These are phyloP conservation scores for Zygogramma bicolorata DNA, from an alignment of 2,888 invertebrate genomes.

Conservation along the genomic window DNA sequence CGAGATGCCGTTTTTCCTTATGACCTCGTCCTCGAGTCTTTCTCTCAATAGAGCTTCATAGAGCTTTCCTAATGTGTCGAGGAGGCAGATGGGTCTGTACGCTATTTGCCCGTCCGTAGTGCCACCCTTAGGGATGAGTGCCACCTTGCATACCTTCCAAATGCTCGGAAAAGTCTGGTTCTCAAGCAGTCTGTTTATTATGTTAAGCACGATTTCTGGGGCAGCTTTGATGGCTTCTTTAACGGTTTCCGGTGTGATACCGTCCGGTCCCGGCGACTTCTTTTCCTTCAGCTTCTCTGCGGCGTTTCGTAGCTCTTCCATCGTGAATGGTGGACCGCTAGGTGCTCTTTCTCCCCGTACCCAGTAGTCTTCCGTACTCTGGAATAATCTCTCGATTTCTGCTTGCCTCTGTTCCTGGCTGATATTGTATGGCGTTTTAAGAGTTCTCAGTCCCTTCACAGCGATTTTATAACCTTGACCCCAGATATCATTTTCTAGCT, in stretches of 20 bases:
- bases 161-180: neutral
- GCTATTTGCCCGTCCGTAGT: neutral
- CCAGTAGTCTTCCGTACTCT: neutral
- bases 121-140: neutral
- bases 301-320: neutral
- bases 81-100: neutral
- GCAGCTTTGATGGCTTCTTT: neutral
- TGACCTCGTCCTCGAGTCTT: neutral
- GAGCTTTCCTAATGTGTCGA: neutral
- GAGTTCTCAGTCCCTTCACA: neutral
- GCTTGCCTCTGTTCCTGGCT: neutral
- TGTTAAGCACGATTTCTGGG: neutral
- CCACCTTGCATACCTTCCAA: neutral
- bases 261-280: neutral
- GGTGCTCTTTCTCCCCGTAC: no score
- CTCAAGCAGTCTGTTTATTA: neutral
- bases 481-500: neutral
- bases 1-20: neutral
- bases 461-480: neutral
- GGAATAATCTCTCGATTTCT: neutral
- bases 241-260: constrained; percentile 1
- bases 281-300: constrained; percentile 17
- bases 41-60: neutral
- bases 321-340: neutral
- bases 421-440: neutral